Conservation (phyloP, 2,888 invertebrate species). For the Nematopogon swammerdamellus region DNA sequence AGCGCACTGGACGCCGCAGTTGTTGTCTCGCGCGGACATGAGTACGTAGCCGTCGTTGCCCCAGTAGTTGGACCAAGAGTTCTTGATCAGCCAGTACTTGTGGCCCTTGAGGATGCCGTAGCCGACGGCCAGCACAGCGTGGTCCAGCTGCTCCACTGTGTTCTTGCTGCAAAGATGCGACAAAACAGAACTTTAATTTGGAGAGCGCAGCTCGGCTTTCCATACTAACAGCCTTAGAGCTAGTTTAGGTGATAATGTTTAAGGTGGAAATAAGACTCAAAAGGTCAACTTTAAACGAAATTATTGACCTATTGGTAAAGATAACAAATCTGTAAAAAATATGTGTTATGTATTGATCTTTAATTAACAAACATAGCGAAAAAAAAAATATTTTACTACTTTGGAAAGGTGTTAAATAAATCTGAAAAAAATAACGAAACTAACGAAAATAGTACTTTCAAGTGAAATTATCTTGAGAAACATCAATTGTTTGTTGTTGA, state of each 20-base stretch:
- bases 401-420: no score
- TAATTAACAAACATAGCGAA: no score
- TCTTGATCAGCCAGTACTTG: slow-evolving; percentile 91
- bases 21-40: slow-evolving; percentile 87
- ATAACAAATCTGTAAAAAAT: no score
- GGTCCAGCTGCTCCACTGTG: slow-evolving; percentile 76
- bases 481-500: no score
- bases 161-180: slow-evolving; percentile 58
- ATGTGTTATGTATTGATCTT: no score
- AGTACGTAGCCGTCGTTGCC: slow-evolving; percentile 95
- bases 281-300: no score
- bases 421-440: slow-evolving; percentile 2
- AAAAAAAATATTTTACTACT: no score
- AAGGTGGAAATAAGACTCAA: no score
- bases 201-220: background rate
- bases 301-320: no score
- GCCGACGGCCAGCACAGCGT: slow-evolving; percentile 91
- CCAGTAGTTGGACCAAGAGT: slow-evolving; percentile 97
- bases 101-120: slow-evolving; percentile 81
- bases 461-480: no score
- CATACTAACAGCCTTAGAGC: background rate
- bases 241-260: no score
- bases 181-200: slow-evolving; percentile 3
- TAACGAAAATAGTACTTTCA: no score
- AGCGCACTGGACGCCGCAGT: slow-evolving; percentile 86